phyloP scores from a whole-genome alignment of 64 coral and sea anemone genomes.

The Porites australiensis region DNA sequence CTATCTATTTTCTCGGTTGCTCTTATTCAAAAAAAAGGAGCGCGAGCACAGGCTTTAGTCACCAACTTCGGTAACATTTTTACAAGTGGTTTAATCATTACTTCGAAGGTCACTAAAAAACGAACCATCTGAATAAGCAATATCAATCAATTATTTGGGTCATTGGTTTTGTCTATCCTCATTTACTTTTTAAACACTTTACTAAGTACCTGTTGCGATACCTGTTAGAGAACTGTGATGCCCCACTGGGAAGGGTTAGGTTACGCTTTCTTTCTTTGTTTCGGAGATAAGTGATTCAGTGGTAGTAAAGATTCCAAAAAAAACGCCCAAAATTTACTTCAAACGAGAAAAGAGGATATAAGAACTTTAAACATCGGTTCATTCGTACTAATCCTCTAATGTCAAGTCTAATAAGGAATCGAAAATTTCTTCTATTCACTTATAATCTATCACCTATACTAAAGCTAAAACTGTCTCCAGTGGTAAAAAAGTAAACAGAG shows the following conservation, averaged over 20 bases:
- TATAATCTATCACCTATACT: too few relatives aligned
- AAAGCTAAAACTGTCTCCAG: too few relatives aligned
- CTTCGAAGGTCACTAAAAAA: background rate
- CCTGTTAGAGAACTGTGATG: background rate
- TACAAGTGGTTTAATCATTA: background rate
- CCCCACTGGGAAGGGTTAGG: too few relatives aligned
- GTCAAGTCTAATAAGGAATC: too few relatives aligned
- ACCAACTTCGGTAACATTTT: too few relatives aligned
- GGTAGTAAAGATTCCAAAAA: background rate
- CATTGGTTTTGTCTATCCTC: background rate
- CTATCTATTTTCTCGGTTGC: background rate
- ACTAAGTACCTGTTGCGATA: slow-evolving; percentile 4
- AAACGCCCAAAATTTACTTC: background rate
- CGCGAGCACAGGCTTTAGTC: background rate
- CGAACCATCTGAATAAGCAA: background rate
- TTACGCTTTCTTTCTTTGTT: background rate
- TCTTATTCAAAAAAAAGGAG: background rate
- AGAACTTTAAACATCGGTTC: too few relatives aligned
- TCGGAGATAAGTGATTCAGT: background rate
- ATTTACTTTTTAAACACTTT: background rate
- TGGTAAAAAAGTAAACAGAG: too few relatives aligned
- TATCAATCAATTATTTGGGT: background rate
- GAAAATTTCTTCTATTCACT: background rate
- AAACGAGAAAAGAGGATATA: background rate
- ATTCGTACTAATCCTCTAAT: too few relatives aligned